These are phyloP conservation scores for Lymantria monacha DNA, from an alignment of 2,888 invertebrate genomes.

Conservation along the genomic window DNA sequence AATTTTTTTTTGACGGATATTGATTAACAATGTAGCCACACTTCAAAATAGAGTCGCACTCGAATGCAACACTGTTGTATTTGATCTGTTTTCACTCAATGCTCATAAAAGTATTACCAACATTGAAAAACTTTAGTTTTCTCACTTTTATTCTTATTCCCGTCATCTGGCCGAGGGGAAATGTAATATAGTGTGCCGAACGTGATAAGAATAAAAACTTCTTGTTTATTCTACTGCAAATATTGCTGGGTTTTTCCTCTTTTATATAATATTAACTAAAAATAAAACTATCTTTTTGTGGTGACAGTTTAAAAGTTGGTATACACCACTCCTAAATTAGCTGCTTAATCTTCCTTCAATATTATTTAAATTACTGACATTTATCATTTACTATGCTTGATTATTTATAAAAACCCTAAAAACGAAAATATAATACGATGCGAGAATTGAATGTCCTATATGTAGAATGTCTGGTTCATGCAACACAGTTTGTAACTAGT, in stretches of 20 bases:
- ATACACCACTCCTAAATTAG: too few relatives aligned
- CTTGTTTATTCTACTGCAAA: background rate
- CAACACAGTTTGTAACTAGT: too few relatives aligned
- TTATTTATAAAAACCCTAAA: too few relatives aligned
- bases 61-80: conserved; percentile 19
- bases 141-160: conserved; percentile 1
- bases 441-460: too few relatives aligned
- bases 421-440: too few relatives aligned
- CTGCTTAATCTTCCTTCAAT: too few relatives aligned
- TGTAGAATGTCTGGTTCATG: too few relatives aligned
- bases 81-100: conserved; percentile 27
- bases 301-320: too few relatives aligned
- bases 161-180: conserved; percentile 4
- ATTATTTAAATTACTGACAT: too few relatives aligned
- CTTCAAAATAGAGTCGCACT: conserved; percentile 14
- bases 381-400: too few relatives aligned
- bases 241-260: background rate
- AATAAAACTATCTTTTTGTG: too few relatives aligned
- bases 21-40: conserved; percentile 1
- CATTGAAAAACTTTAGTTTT: conserved; percentile 14
- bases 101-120: conserved; percentile 16
- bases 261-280: background rate
- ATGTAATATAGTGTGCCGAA: conserved; percentile 1
- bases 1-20: background rate
- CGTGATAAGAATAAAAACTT: conserved; percentile 2